phyloP scores from a whole-genome alignment of 2,113 vertebrate species.

The Psammodynastes pulverulentus region DNA sequence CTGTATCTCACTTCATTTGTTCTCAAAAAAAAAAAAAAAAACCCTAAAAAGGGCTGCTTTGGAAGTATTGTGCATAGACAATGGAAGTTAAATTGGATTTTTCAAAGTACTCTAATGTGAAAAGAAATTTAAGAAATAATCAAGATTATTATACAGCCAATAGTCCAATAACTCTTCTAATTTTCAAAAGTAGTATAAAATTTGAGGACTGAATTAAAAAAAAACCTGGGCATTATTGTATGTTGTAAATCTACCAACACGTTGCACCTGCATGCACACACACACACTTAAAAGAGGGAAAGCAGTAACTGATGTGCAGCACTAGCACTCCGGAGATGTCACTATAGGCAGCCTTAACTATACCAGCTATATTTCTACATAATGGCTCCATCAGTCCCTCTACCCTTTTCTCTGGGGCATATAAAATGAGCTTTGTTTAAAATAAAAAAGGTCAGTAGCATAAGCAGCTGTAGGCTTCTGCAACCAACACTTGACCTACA shows the following conservation, averaged over 20 bases:
- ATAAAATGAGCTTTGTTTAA: not conserved
- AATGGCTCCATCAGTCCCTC: not conserved
- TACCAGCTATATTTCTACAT: not conserved
- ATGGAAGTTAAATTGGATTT: not conserved
- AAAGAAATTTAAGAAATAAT: not conserved
- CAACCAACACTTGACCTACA: not conserved
- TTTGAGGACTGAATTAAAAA: not conserved
- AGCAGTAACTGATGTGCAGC: not conserved
- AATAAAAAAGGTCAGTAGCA: not conserved
- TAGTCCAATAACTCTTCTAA: not conserved
- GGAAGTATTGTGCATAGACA: not conserved
- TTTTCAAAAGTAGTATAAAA: not conserved
- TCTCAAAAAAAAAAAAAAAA: not conserved
- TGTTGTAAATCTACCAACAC: not conserved
- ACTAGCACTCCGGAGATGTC: not conserved
- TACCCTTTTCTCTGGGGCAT: not conserved
- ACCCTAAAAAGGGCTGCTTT: not conserved
- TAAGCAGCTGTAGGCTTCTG: not conserved
- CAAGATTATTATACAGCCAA: not conserved
- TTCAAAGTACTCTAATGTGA: not conserved
- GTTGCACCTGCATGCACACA: not conserved
- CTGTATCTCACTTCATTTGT: not conserved
- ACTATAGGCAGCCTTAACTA: not conserved
- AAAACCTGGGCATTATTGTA: not conserved
- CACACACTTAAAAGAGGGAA: not conserved